Conservation (phyloP, 30 jellyfish, hydroid and myxozoan genomes). For the Aurelia coerulea region DNA sequence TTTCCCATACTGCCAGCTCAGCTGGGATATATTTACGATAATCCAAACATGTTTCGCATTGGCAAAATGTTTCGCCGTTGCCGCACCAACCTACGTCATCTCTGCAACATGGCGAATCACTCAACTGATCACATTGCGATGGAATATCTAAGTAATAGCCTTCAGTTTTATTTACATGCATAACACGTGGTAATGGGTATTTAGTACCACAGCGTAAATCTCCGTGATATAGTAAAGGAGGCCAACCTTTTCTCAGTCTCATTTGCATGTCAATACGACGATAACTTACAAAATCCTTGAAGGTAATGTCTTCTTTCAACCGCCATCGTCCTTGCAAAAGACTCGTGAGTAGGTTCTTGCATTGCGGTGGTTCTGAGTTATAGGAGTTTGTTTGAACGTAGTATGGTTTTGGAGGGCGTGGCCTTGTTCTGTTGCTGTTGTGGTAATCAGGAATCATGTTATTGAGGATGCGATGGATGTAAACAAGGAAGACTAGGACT, state of each 20-base stretch:
- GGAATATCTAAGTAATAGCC: constrained; percentile 79
- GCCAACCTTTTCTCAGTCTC: constrained; percentile 95
- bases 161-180: constrained; percentile 69
- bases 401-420: constrained; percentile 21
- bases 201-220: constrained; percentile 87
- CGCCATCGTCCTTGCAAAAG: constrained; percentile 87
- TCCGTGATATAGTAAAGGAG: constrained; percentile 74
- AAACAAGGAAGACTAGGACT: constrained; percentile 36
- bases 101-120: constrained; percentile 90
- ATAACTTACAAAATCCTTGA: constrained; percentile 47
- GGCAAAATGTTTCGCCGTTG: constrained; percentile 73
- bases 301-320: constrained; percentile 43
- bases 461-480: constrained; percentile 60
- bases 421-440: constrained; percentile 17
- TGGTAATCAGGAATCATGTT: constrained; percentile 49
- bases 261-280: constrained; percentile 71
- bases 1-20: constrained; percentile 83
- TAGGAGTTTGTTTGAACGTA: background rate
- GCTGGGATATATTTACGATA: constrained; percentile 72
- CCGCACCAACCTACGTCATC: constrained; percentile 98
- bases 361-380: constrained; percentile 1
- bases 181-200: constrained; percentile 84
- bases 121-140: constrained; percentile 85
- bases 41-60: constrained; percentile 76
- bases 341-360: constrained; percentile 44